Conservation (phyloP, 2,888 invertebrate species). For the Lepidonotus clava region DNA sequence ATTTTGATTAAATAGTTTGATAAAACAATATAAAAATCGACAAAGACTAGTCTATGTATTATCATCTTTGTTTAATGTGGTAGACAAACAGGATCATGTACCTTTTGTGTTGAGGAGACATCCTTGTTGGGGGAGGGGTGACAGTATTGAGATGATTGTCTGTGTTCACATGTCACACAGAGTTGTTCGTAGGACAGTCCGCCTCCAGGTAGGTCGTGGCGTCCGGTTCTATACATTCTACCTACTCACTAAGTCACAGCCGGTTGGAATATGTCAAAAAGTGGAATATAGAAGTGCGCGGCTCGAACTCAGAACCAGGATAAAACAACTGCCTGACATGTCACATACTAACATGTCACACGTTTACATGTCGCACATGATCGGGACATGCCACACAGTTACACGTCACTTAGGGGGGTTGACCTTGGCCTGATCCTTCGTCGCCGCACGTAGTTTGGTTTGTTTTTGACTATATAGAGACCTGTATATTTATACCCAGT, state of each 20-base stretch:
- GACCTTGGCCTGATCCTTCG: background rate
- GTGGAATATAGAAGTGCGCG: slow-evolving; percentile 34
- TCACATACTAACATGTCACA: background rate
- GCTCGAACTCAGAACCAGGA: background rate
- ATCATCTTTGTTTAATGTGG: slow-evolving; percentile 49
- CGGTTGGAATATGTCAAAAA: slow-evolving; percentile 52
- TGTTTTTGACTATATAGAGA: slow-evolving; percentile 3
- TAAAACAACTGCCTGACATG: background rate
- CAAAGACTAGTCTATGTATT: slow-evolving; percentile 55
- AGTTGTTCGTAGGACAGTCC: background rate
- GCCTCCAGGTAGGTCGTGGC: background rate
- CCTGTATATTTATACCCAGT: background rate
- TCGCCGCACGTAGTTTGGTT: background rate
- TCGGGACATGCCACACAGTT: background rate
- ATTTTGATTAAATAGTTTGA: slow-evolving; percentile 56
- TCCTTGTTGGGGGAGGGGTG: slow-evolving; percentile 25
- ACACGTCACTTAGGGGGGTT: background rate
- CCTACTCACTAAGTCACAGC: slow-evolving; percentile 48
- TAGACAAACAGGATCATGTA: slow-evolving; percentile 40
- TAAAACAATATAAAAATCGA: slow-evolving; percentile 57
- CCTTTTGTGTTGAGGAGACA: background rate
- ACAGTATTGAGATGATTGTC: slow-evolving; percentile 25
- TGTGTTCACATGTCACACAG: background rate
- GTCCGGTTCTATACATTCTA: slow-evolving; percentile 5
- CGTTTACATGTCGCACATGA: background rate